A percentile compares a stretch with the other conserved stretches of the same genome.
Evolutionary conservation across 2,888 invertebrate species (phyloP).

Genomic region (Ferrisia virgata): DNA sequence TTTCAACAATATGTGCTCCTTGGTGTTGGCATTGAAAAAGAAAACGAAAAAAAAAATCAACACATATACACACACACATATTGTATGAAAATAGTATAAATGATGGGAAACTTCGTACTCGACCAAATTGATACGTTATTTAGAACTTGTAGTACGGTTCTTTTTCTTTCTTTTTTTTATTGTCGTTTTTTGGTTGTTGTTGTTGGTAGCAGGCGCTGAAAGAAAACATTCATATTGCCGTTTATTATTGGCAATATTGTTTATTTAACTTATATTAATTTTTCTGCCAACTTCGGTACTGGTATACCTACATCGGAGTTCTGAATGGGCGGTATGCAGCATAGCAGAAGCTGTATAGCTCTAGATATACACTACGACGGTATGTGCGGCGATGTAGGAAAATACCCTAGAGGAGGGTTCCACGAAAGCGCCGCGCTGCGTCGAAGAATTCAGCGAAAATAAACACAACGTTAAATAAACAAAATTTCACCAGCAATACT

Average conservation of each 20-base stretch:
- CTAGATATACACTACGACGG: background rate
- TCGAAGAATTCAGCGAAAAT: slow-evolving; percentile 4
- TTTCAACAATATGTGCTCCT: no score
- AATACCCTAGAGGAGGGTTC: background rate
- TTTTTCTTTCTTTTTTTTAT: background rate
- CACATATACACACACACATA: background rate
- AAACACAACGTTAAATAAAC: slow-evolving; percentile 3
- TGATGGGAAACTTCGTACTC: background rate
- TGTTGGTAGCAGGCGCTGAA: background rate
- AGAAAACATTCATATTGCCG: slow-evolving; percentile 24
- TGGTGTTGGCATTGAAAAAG: no score
- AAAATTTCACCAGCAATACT: background rate
- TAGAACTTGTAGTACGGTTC: background rate
- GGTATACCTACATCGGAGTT: background rate
- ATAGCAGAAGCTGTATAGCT: no score
- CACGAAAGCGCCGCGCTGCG: background rate
- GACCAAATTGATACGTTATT: background rate
- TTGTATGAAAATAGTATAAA: background rate
- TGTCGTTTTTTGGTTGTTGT: no score
- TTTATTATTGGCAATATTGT: slow-evolving; percentile 28
- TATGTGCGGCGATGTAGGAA: background rate
- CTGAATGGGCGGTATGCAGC: background rate
- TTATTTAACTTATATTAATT: slow-evolving; percentile 14
- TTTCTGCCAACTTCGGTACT: background rate
- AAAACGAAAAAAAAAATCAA: background rate